Evolutionary conservation across 2,888 invertebrate species (phyloP), one percentile per base, ranked within the genome.

Genomic region (Tribolium freemani): DNA sequence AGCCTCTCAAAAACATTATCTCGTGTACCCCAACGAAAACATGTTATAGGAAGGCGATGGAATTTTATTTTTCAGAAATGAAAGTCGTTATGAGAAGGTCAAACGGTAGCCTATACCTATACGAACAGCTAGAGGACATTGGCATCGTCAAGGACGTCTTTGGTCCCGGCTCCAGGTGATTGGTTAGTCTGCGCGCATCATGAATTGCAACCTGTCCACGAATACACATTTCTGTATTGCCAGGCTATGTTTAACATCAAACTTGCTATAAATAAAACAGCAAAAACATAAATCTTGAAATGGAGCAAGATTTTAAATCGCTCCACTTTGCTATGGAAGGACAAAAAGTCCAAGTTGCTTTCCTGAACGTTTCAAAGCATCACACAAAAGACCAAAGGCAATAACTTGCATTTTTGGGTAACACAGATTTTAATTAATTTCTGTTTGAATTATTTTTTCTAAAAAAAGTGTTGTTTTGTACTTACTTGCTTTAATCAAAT

Each of bases 141-240:
- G 82, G 82, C 84, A 82, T 73, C 78, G 79, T 77, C 82, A 83
- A 83, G 83, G 83, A 80, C 83, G 82, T 79, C 78, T 78, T 74
- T 73, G 66, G 74, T 64, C 74, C 73, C 73, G 70, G 73, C 74
- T 76, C 75, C 72, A 69, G 69, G 67, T 71, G 71, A 71, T 66
- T 71, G 71, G 71, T 71, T 71, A 57, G 64, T 50, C 56, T 66
- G 58, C 63, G 71, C 58, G 66, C 71, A 58, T 64, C 66, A 50
- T 71, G 58, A 51, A 61, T 60, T 71, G 71, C 71, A 56, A 66
- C 66, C 44, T 71, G 50, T 63, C 63, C 50, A 48, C 60, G 30
- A 60, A 51, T 16, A 30, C 51, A 16, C 53, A 53, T 53, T 53
- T 48, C 48, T 13, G 10, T 48, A 48, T 48, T 11, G 8, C 26